These are phyloP conservation scores for Eucera pruinosa DNA, from an alignment of 2,888 invertebrate species.

Conservation along the genomic window DNA sequence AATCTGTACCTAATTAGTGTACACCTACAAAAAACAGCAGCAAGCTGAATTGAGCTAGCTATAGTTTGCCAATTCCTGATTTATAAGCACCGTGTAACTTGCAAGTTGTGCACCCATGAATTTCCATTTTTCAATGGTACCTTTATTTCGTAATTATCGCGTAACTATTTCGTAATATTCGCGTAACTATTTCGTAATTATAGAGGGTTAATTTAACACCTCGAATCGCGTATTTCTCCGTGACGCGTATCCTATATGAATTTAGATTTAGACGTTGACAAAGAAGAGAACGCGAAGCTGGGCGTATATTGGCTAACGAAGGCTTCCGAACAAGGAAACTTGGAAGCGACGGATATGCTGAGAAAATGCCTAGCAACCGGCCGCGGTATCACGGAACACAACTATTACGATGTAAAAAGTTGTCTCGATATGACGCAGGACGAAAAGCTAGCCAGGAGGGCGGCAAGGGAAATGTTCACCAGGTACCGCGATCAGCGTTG, in stretches of 20 bases:
- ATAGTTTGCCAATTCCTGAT: too few relatives aligned
- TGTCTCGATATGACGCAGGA: constrained; percentile 94
- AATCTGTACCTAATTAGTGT: too few relatives aligned
- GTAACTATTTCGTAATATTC: too few relatives aligned
- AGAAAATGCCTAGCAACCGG: constrained; percentile 90
- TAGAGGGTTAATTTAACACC: too few relatives aligned
- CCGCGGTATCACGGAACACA: constrained; percentile 90
- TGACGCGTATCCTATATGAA: background rate
- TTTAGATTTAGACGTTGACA: constrained; percentile 88
- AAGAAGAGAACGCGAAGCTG: constrained; percentile 91
- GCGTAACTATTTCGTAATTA: too few relatives aligned
- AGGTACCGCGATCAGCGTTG: constrained; percentile 87
- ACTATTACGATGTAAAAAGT: constrained; percentile 90
- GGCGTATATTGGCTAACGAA: constrained; percentile 96
- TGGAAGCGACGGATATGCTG: constrained; percentile 93
- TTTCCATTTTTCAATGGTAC: too few relatives aligned
- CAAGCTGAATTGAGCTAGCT: too few relatives aligned
- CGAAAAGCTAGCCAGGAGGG: constrained; percentile 94
- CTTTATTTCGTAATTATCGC: too few relatives aligned
- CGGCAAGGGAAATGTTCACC: constrained; percentile 94
- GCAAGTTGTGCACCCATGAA: too few relatives aligned
- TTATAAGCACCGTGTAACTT: too few relatives aligned
- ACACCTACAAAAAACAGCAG: too few relatives aligned
- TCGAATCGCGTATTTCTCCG: too few relatives aligned
- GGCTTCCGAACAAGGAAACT: constrained; percentile 96